phyloP scores from a whole-genome alignment of 1,140 invertebrate genomes.

The Drosophila sp. region DNA sequence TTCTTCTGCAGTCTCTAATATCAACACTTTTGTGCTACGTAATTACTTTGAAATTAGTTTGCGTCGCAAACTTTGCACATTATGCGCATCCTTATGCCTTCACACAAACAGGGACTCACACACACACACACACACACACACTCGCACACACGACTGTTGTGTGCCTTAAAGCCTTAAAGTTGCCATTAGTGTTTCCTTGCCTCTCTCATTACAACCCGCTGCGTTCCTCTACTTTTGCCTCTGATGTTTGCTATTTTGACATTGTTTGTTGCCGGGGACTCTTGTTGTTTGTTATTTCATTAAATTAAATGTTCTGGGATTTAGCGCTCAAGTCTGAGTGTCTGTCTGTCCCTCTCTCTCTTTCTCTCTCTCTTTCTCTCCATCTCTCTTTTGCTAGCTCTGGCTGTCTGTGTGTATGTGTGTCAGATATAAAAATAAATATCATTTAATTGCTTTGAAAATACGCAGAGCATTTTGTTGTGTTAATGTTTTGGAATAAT shows the following conservation, averaged over 20 bases:
- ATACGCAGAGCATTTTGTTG: constrained; percentile 46
- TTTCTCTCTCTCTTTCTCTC: neutral
- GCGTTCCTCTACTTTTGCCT: constrained; percentile 10
- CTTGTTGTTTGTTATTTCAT: constrained; percentile 74
- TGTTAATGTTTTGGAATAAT: constrained; percentile 52
- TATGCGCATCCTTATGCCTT: constrained; percentile 78
- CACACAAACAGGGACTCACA: constrained; percentile 35
- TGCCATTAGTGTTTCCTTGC: constrained; percentile 59
- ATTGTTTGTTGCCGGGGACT: constrained; percentile 50
- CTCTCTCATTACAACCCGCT: constrained; percentile 8
- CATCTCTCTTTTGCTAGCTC: neutral
- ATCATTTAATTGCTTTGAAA: constrained; percentile 68
- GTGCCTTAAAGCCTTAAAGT: constrained; percentile 70
- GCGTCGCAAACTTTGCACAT: constrained; percentile 80
- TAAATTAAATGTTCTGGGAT: constrained; percentile 73
- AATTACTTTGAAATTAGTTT: constrained; percentile 82
- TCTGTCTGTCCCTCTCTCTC: neutral
- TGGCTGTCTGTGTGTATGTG: constrained; percentile 8
- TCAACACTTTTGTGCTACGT: constrained; percentile 81
- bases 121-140: constrained; percentile 24
- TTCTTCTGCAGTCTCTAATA: constrained; percentile 72
- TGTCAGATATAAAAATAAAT: constrained; percentile 67
- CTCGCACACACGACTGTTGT: constrained; percentile 12
- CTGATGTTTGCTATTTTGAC: constrained; percentile 64
- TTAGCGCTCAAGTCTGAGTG: constrained; percentile 25